phyloP scores from a whole-genome alignment of 2,113 vertebrate species.

The Furnarius figulus region DNA sequence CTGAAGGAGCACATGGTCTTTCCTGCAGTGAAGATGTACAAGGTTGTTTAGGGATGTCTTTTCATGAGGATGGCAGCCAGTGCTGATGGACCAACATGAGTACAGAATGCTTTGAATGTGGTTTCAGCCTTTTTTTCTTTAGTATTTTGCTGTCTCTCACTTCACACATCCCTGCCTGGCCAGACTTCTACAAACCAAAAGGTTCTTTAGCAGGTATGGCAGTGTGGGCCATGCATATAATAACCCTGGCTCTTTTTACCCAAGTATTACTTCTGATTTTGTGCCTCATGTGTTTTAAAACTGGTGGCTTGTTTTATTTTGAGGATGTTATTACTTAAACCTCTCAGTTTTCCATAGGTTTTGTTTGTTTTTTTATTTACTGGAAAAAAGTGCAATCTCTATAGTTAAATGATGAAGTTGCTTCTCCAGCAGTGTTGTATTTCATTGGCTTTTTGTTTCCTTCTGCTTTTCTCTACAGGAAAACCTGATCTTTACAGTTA shows the following conservation, averaged over 20 bases:
- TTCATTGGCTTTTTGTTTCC: background rate
- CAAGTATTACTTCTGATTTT: background rate
- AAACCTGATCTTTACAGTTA: background rate
- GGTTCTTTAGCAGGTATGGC: background rate
- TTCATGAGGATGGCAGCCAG: background rate
- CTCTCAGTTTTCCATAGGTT: too few relatives aligned
- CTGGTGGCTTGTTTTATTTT: background rate
- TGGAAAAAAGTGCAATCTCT: background rate
- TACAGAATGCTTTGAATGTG: background rate
- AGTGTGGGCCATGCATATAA: too few relatives aligned
- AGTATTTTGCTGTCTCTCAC: background rate
- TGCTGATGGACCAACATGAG: background rate
- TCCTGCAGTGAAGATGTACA: background rate
- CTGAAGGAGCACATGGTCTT: rapidly evolving
- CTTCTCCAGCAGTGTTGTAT: background rate
- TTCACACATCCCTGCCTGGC: background rate
- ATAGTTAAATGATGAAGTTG: background rate
- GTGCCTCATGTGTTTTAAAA: background rate
- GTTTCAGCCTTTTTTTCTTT: background rate
- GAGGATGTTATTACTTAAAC: background rate
- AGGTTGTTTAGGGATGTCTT: background rate
- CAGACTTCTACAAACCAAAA: background rate
- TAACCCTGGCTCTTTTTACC: too few relatives aligned
- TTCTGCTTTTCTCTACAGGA: background rate
- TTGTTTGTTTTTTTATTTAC: background rate